These are phyloP conservation scores for Plusia festucae DNA, from an alignment of 2,888 invertebrate genomes.

Conservation along the genomic window DNA sequence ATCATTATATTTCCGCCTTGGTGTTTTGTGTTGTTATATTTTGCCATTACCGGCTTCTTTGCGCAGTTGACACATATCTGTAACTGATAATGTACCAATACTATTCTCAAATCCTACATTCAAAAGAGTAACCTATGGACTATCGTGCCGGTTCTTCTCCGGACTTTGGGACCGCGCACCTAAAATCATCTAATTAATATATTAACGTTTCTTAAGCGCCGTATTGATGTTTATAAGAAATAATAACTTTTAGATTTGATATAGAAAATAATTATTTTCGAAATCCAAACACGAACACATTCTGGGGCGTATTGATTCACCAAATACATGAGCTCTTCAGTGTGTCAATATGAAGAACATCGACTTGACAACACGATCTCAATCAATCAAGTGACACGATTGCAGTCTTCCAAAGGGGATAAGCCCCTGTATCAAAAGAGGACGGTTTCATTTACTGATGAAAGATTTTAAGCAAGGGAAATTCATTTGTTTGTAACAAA, in stretches of 20 bases:
- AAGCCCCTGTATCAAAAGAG: slow-evolving; percentile 3
- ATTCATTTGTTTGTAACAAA: background rate
- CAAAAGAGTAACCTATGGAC: too few relatives aligned
- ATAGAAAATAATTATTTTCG: background rate
- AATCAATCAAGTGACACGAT: background rate
- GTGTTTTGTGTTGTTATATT: too few relatives aligned
- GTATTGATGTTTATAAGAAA: too few relatives aligned
- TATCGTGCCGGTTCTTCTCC: too few relatives aligned
- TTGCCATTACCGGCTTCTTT: too few relatives aligned
- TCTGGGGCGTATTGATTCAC: background rate
- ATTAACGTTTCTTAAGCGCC: too few relatives aligned
- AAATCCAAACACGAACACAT: slow-evolving; percentile 1
- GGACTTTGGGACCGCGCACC: too few relatives aligned
- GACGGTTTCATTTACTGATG: slow-evolving; percentile 1
- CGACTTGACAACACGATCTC: slow-evolving; percentile 4
- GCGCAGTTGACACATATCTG: too few relatives aligned
- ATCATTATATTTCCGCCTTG: too few relatives aligned
- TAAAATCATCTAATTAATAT: too few relatives aligned
- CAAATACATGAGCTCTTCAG: background rate
- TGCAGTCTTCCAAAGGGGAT: slow-evolving; percentile 2
- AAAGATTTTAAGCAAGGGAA: background rate
- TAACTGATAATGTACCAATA: too few relatives aligned
- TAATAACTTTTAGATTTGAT: background rate
- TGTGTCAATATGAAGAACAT: background rate
- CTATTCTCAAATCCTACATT: too few relatives aligned